These are phyloP conservation scores for Eustalomyia histrio DNA, from an alignment of 2,888 invertebrate genomes.

Conservation along the genomic window DNA sequence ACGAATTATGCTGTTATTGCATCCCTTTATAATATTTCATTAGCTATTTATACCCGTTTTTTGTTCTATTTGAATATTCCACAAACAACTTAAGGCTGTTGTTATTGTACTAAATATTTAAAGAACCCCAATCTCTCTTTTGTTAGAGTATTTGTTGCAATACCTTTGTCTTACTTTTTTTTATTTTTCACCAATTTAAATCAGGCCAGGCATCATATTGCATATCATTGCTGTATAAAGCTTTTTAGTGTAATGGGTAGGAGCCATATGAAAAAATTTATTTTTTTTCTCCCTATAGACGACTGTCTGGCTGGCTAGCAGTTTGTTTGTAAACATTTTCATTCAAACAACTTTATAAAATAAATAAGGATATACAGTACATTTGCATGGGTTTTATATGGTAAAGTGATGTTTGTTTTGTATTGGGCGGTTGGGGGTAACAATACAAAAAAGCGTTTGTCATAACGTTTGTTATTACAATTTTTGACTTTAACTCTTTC, in stretches of 20 bases:
- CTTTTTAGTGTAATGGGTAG: neutral
- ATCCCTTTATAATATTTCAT: neutral
- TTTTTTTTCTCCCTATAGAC: neutral
- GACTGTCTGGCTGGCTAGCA: neutral
- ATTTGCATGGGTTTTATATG: neutral
- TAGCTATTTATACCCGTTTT: neutral
- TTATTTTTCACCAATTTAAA: neutral
- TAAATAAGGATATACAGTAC: neutral
- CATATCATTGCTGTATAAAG: neutral
- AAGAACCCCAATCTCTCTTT: neutral
- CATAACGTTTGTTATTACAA: too few species aligned
- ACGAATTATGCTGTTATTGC: neutral
- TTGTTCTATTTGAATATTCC: neutral
- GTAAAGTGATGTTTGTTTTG: neutral
- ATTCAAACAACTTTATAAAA: neutral
- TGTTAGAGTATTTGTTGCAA: neutral
- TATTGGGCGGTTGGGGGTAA: too few species aligned
- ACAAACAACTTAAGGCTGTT: neutral
- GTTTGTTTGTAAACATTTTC: neutral
- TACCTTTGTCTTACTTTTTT: neutral
- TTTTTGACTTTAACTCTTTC: too few species aligned
- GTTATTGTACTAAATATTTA: constrained; percentile 1
- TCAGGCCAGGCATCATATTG: neutral
- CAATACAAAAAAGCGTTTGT: too few species aligned
- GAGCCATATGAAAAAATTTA: neutral